These are phyloP conservation scores for Crepidodera aurea DNA, from an alignment of 2,888 invertebrate genomes.

Conservation along the genomic window DNA sequence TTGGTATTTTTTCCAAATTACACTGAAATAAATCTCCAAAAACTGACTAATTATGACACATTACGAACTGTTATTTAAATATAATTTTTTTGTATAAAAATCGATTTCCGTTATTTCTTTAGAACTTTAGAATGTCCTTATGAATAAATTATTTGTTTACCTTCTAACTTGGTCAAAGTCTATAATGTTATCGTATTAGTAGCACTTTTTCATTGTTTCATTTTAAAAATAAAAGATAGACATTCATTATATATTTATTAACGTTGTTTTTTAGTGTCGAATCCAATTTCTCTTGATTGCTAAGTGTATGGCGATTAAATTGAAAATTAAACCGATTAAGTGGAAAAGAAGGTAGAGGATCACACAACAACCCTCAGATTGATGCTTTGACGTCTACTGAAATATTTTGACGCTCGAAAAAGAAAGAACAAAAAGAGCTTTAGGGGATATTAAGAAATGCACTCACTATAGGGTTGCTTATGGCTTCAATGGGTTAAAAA, in stretches of 20 bases:
- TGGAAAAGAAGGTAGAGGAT: conserved; percentile 18
- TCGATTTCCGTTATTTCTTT: too few species aligned
- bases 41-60: too few species aligned
- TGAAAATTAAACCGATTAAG: conserved; percentile 25
- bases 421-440: conserved; percentile 3
- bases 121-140: too few species aligned
- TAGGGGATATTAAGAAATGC: background rate
- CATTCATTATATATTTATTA: conserved; percentile 2
- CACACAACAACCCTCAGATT: conserved; percentile 6
- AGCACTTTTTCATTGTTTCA: too few species aligned
- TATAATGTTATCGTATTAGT: too few species aligned
- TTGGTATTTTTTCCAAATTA: conserved; percentile 14
- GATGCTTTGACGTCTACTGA: conserved; percentile 14
- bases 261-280: background rate
- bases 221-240: too few species aligned
- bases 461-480: background rate
- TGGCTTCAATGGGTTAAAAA: background rate
- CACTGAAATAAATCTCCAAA: background rate
- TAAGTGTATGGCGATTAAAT: conserved; percentile 20
- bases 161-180: too few species aligned
- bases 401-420: conserved; percentile 10
- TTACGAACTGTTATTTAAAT: too few species aligned
- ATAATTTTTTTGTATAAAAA: too few species aligned
- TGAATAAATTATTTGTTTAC: too few species aligned
- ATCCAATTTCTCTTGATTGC: conserved; percentile 24